Base-by-base conservation (phyloP, 2,888 invertebrate species). In the Tyria jacobaeae region DNA sequence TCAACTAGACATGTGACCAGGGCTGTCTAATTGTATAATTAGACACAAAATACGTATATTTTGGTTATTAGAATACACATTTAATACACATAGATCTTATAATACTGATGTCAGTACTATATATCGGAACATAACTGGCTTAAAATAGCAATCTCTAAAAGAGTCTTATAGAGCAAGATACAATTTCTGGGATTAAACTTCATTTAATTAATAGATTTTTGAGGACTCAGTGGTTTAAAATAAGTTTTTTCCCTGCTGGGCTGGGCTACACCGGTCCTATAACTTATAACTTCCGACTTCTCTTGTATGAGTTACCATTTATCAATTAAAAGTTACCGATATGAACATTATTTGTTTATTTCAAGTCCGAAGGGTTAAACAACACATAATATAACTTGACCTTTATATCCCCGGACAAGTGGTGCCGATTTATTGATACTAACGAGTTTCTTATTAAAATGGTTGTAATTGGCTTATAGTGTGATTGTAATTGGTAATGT, bases 221-320 rank as follows among this genome's bases (percentile, higher is more conserved):
- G n/a, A n/a, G n/a, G n/a, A n/a, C n/a, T n/a, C n/a, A n/a, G n/a
- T n/a, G n/a, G n/a, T n/a, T n/a, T n/a, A n/a, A n/a, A n/a, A n/a
- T n/a, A n/a, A n/a, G n/a, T n/a, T n/a, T n/a, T n/a, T n/a, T n/a
- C n/a, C n/a, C n/a, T n/a, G n/a, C n/a, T n/a, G n/a, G n/a, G n/a
- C n/a, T 74, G 79, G 76, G 73, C 75, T 65, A 52, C 64, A 86
- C 87, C 84, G 82, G 88, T 85, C 72, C 14, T 61, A 52, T 66
- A 70, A 79, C 83, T 91, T 61, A 52, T 66, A 70, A 79, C 83
- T 91, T 91, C 90, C 91, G 88, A 81, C 90, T 89, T 90, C 90
- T 58, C 70, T 53, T 63, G 58, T 39, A 63, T 66, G 4, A 21
- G 21, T 65, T 68, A 65, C 68, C 44, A 58, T 68, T 70, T 60